phyloP scores from a whole-genome alignment of 2,113 vertebrate genomes.

The Fulmarus glacialis region DNA sequence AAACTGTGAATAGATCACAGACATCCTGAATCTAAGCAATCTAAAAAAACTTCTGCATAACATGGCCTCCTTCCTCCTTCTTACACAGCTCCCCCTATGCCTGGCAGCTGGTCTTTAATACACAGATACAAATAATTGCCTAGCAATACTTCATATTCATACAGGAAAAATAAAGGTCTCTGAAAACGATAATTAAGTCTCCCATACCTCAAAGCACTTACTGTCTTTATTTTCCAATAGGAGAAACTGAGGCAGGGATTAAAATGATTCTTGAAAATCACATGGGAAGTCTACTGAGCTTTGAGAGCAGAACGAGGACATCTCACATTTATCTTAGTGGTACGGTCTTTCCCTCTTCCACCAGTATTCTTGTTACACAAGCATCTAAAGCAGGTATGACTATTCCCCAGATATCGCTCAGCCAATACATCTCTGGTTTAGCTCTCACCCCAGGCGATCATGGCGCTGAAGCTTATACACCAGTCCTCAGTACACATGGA shows the following conservation, averaged over 20 bases:
- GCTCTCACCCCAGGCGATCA: background rate
- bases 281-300: background rate
- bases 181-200: background rate
- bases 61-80: background rate
- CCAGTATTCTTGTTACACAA: background rate
- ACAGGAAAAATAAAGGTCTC: background rate
- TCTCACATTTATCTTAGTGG: background rate
- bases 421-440: background rate
- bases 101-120: background rate
- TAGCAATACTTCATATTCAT: background rate
- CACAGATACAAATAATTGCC: background rate
- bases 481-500: accelerated
- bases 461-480: accelerated
- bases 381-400: background rate
- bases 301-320: background rate
- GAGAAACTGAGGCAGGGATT: background rate
- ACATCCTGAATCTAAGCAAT: background rate
- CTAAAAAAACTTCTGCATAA: background rate
- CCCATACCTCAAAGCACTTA: background rate
- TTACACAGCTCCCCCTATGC: background rate
- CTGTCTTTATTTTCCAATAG: background rate
- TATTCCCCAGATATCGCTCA: accelerated
- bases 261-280: background rate
- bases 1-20: background rate
- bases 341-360: background rate